Evolutionary conservation across 2,888 invertebrate genomes (phyloP).

Genomic region (Zygogramma bicolorata): DNA sequence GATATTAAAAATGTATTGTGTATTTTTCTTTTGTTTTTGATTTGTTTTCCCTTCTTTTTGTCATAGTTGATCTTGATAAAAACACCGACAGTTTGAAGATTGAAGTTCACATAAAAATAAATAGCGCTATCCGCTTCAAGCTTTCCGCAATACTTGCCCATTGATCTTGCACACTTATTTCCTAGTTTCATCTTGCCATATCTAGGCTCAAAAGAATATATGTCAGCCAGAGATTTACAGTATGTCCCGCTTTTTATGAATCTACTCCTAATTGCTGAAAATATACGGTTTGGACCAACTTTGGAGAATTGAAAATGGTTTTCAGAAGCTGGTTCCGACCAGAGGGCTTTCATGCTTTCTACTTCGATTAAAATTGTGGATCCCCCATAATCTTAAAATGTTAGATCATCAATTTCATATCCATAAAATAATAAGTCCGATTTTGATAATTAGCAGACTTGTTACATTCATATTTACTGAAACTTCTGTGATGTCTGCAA

Average conservation of each 20-base stretch:
- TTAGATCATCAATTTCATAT: background rate
- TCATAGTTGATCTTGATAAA: background rate
- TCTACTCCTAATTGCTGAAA: too few species aligned
- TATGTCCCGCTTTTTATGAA: too few species aligned
- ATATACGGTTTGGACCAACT: too few species aligned
- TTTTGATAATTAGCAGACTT: background rate
- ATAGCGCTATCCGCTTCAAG: too few species aligned
- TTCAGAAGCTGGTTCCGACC: too few species aligned
- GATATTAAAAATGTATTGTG: background rate
- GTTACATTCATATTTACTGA: conserved; percentile 8
- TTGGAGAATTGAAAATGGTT: too few species aligned
- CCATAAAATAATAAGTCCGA: background rate
- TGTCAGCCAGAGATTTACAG: too few species aligned
- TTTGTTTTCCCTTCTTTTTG: background rate
- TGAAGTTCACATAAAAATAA: too few species aligned
- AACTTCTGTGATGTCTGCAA: conserved; percentile 27
- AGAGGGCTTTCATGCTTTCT: background rate
- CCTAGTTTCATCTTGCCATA: too few species aligned
- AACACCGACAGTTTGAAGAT: background rate
- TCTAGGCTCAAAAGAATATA: too few species aligned
- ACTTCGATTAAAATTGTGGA: background rate
- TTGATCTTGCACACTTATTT: too few species aligned
- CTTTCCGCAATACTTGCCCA: too few species aligned
- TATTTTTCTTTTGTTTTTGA: background rate
- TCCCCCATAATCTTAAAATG: background rate